These are phyloP conservation scores for Drosophila putrida DNA, from an alignment of 2,888 invertebrate genomes.

Conservation along the genomic window DNA sequence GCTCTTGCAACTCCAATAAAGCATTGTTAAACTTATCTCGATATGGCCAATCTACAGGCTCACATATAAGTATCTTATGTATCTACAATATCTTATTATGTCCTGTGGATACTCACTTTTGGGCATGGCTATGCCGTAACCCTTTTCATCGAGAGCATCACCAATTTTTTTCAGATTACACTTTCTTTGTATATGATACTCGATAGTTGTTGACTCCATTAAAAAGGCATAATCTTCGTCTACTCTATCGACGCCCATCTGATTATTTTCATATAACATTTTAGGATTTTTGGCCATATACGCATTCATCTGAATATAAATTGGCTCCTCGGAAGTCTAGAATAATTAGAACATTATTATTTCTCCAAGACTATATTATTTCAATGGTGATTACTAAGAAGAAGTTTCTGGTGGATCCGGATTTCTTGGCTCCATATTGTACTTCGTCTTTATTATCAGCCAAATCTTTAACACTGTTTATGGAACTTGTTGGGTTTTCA, in stretches of 20 bases:
- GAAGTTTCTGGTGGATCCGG: constrained; percentile 94
- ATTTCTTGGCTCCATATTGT: constrained; percentile 93
- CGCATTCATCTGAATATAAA: constrained; percentile 92
- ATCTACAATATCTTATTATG: no score
- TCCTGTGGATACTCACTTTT: constrained; percentile 86
- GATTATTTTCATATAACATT: constrained; percentile 86
- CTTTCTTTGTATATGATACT: constrained; percentile 89
- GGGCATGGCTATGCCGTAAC: constrained; percentile 90
- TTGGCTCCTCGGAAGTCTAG: constrained; percentile 90
- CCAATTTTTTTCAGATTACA: constrained; percentile 89
- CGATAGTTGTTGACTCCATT: constrained; percentile 92
- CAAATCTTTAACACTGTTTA: constrained; percentile 93
- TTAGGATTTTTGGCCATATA: constrained; percentile 90
- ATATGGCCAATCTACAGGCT: constrained; percentile 86
- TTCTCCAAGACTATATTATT: background rate
- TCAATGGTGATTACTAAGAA: constrained; percentile 89
- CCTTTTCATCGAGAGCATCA: constrained; percentile 89
- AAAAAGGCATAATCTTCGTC: constrained; percentile 89
- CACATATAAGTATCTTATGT: background rate
- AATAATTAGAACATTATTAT: background rate
- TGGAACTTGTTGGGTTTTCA: constrained; percentile 89
- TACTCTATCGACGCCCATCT: constrained; percentile 87
- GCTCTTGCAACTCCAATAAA: constrained; percentile 93
- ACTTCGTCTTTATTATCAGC: constrained; percentile 91
- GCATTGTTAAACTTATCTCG: constrained; percentile 92